Base-by-base conservation (phyloP, 2,888 invertebrate species). In the Cephus pulcher region DNA sequence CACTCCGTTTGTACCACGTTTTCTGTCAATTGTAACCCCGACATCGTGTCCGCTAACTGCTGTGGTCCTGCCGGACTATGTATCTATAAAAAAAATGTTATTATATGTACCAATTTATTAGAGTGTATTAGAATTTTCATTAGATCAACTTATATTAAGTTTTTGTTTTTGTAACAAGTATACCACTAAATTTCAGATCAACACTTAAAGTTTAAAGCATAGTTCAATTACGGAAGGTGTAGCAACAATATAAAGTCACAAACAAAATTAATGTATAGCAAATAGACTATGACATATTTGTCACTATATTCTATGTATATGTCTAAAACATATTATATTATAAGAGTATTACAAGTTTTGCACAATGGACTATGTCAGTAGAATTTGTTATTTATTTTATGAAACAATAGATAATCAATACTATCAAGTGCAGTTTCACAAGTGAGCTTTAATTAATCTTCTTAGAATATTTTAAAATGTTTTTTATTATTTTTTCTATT, bases 61-160 rank as follows among this genome's bases (percentile, higher is more conserved):
- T 90, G 91, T 69, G 90, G 88, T 84, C 88, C 88, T 82, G 90
- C 88, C 84, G 90, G 89, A 88, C 90, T 91, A 78, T 91, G 90
- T 87, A 90, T 89, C 90, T 90, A 71, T 78, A 34, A 75, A 40
- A 35, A 77, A 74, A 56, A 56, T 9, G 0, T 23, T 0, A 56
- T 56, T 0, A 74, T 69, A 30, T 34, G 34, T 73, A 15, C 34
- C 12, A 37, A 74, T 34, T 34, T 32, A 34, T 56, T 56, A 56
- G 9, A 56, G 9, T 40, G 9, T 56, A 4, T 56, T 56, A 40
- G 15, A 40, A 15, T 15, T 40, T 40, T 40, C 40, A 15, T 0
- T 4, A 40, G 4, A 15, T 15, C 1, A 15, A 40, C 4, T 40
- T 40, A 40, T 40, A 40, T 23, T 23, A 40, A 40, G 40, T 6